Conservation (phyloP, 2,113 vertebrate species). For the Alethe diademata region DNA sequence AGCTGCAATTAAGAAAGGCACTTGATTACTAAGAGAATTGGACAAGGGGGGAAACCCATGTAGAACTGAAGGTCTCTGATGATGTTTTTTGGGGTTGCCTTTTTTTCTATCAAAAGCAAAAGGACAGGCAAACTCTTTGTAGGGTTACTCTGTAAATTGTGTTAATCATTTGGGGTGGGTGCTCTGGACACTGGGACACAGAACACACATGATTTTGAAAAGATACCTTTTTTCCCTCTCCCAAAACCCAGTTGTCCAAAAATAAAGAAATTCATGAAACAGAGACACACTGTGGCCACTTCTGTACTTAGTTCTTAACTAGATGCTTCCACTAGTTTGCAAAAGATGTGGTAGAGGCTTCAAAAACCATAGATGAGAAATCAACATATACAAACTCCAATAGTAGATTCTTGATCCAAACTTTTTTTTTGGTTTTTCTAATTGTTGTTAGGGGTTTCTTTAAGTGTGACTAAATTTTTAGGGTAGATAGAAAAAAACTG, state of each 20-base stretch:
- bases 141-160: neutral
- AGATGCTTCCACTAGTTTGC: neutral
- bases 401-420: neutral
- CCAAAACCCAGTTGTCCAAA: neutral
- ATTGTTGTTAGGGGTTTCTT: neutral
- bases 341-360: neutral
- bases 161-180: neutral
- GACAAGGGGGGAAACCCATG: fast-evolving
- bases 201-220: neutral
- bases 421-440: neutral
- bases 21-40: neutral
- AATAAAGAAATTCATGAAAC: neutral
- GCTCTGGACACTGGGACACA: neutral
- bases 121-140: neutral
- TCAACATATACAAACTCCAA: neutral
- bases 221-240: fast-evolving
- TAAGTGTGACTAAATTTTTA: neutral
- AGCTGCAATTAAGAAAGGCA: neutral
- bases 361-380: neutral
- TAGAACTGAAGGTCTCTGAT: neutral
- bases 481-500: neutral
- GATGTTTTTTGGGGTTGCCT: neutral
- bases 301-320: neutral
- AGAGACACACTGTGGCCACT: neutral
- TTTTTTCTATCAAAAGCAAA: neutral